Conservation (phyloP, 2,797 vertebrate species). For the Falco cherrug region DNA sequence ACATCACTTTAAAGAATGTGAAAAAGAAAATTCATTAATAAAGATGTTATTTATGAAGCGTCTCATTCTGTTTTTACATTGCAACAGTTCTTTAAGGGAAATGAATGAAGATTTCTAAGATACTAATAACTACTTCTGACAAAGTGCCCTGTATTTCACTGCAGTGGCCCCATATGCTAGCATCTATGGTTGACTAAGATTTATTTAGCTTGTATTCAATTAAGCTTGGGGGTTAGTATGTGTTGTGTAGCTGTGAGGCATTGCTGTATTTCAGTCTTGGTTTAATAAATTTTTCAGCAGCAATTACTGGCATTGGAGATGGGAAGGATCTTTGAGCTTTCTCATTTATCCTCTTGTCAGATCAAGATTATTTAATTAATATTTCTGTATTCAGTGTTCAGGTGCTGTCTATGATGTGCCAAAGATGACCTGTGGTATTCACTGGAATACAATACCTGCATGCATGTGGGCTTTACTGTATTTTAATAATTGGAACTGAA, state of each 20-base stretch:
- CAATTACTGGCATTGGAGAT: neutral
- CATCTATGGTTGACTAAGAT: neutral
- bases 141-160: neutral
- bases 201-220: neutral
- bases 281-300: neutral
- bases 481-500: neutral
- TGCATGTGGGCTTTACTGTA: neutral
- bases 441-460: neutral
- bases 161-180: neutral
- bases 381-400: neutral
- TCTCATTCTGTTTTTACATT: slow-evolving; percentile 20
- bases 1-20: slow-evolving; percentile 51
- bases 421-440: neutral
- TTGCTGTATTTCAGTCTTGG: neutral
- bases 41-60: slow-evolving; percentile 45
- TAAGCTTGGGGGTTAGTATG: neutral
- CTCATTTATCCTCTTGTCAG: neutral
- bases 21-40: slow-evolving; percentile 51
- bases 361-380: neutral
- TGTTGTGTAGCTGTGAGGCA: neutral
- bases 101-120: neutral
- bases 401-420: neutral
- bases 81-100: neutral
- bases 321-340: neutral
- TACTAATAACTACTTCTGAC: neutral